Percentiles rank a stretch among this genome's conserved stretches.
Conservation (phyloP, 2,888 invertebrate species). For the Arenicola marina region DNA sequence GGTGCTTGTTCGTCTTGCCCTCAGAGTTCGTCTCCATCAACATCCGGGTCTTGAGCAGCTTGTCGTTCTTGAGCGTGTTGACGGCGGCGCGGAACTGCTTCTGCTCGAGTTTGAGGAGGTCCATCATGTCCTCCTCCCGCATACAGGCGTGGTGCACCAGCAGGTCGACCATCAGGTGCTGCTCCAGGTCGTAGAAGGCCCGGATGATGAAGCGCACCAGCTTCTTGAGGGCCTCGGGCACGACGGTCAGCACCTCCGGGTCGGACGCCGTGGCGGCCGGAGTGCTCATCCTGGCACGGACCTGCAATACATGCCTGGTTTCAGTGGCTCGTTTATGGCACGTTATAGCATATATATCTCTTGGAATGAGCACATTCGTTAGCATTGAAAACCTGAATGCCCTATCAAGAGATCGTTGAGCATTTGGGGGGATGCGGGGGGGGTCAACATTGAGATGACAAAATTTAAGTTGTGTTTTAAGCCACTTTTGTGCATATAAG, state of each 20-base stretch:
- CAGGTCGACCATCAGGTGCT: conserved; percentile 93
- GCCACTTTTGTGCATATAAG: no score
- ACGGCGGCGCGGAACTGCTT: conserved; percentile 87
- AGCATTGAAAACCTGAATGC: no score
- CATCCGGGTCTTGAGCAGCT: conserved; percentile 73
- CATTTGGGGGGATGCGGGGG: no score
- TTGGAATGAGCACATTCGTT: no score
- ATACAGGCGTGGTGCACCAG: conserved; percentile 89
- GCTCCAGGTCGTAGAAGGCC: conserved; percentile 92
- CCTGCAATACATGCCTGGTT: no score
- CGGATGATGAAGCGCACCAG: conserved; percentile 87
- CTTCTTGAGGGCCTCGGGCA: conserved; percentile 88
- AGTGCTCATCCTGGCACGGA: no score
- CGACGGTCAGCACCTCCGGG: conserved; percentile 73
- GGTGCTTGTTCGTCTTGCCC: conserved; percentile 93
- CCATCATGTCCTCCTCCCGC: conserved; percentile 70
- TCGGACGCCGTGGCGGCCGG: no score
- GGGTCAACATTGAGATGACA: no score
- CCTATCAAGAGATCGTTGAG: no score
- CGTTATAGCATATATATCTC: no score
- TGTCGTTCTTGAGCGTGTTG: conserved; percentile 78
- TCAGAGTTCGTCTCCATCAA: conserved; percentile 95
- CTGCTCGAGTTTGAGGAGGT: conserved; percentile 89
- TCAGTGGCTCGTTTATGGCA: no score
- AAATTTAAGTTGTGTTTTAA: no score